Evolutionary conservation across 2,797 vertebrate genomes (phyloP).

Genomic region (Sebastes hopkinsi): DNA sequence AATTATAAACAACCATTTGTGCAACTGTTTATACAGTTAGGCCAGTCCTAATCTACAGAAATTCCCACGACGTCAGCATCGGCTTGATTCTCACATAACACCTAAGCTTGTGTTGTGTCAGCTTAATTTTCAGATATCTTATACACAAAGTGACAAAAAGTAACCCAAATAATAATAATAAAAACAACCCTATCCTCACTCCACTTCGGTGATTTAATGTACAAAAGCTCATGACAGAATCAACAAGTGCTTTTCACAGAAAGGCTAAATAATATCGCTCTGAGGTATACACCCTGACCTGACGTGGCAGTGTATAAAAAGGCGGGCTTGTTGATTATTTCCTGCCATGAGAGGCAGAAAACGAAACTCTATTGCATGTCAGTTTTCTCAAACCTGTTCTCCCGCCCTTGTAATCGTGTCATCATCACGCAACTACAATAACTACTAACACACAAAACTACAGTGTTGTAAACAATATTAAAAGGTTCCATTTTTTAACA

Average conservation of each 20-base stretch:
- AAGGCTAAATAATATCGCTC: constrained; percentile 3
- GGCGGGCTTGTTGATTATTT: constrained; percentile 9
- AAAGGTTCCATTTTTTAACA: neutral
- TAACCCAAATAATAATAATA: no score
- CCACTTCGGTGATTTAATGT: neutral
- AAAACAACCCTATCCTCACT: neutral
- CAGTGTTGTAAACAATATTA: neutral
- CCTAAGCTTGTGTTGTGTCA: neutral
- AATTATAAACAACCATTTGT: constrained; percentile 24
- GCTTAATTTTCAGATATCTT: constrained; percentile 5
- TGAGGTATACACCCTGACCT: neutral
- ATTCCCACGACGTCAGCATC: constrained; percentile 17
- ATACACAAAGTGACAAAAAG: neutral
- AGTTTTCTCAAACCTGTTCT: constrained; percentile 66
- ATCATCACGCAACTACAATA: constrained; percentile 19
- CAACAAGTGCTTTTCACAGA: neutral
- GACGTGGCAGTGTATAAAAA: neutral
- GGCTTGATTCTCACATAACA: neutral
- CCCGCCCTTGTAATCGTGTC: constrained; percentile 29
- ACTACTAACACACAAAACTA: neutral
- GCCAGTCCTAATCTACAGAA: neutral
- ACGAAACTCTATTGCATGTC: constrained; percentile 45
- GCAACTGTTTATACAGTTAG: constrained; percentile 40
- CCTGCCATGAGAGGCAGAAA: constrained; percentile 26
- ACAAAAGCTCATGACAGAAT: neutral